These are phyloP conservation scores for Micoletzkya japonica DNA, from an alignment of 2,888 invertebrate species.

Conservation along the genomic window DNA sequence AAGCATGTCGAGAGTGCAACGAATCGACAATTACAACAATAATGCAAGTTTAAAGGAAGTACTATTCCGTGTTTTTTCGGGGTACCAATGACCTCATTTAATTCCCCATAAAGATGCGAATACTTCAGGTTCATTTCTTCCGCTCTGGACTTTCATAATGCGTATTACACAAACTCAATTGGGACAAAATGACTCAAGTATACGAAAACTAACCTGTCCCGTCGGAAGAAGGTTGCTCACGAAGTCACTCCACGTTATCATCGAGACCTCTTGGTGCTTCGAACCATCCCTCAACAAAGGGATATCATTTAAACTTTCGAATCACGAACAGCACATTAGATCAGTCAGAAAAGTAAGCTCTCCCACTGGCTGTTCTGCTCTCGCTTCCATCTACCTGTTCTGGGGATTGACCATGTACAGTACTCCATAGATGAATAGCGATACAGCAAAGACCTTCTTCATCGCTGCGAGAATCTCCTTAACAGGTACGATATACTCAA, in stretches of 20 bases:
- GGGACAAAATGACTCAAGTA: background rate
- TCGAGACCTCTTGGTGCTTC: conserved; percentile 12
- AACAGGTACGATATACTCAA: too few species aligned
- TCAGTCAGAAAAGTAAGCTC: too few species aligned
- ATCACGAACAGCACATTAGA: too few species aligned
- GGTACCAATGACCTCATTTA: too few species aligned
- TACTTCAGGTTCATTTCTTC: too few species aligned
- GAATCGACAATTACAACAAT: background rate
- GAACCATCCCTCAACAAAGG: conserved; percentile 8
- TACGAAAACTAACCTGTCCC: conserved; percentile 75
- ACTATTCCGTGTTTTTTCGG: too few species aligned
- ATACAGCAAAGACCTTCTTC: conserved; percentile 46
- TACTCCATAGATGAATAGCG: conserved; percentile 50
- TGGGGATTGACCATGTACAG: conserved; percentile 39
- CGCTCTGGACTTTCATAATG: too few species aligned
- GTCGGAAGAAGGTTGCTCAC: conserved; percentile 88
- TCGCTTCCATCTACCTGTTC: conserved; percentile 18
- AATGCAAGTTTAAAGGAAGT: background rate
- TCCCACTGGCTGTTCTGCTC: too few species aligned
- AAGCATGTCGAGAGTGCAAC: conserved; percentile 7
- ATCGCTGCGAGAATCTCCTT: conserved; percentile 30
- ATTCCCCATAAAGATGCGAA: too few species aligned
- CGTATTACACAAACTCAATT: too few species aligned
- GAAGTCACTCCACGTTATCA: conserved; percentile 91
- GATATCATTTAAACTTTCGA: background rate